phyloP scores from a whole-genome alignment of 2,888 invertebrate species.

The Marasmarcha lunaedactyla region DNA sequence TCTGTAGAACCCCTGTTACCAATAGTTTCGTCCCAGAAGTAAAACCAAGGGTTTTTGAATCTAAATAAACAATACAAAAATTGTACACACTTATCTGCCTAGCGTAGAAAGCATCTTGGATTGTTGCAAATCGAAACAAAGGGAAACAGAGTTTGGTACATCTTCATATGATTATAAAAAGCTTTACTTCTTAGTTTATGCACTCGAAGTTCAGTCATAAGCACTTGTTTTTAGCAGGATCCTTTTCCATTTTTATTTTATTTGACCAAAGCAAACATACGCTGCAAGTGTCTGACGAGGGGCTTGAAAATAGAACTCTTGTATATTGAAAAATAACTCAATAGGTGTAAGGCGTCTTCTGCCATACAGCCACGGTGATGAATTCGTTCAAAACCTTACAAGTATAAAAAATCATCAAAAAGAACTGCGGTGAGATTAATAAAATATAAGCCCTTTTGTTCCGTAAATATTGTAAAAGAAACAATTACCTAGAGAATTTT shows the following conservation, averaged over 20 bases:
- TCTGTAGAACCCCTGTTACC: slow-evolving; percentile 18
- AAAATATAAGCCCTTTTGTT: too few relatives aligned
- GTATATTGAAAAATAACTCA: too few relatives aligned
- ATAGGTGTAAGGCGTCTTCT: too few relatives aligned
- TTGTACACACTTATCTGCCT: slow-evolving; percentile 18
- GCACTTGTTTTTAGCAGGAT: neutral
- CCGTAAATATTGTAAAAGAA: too few relatives aligned
- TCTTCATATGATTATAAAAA: neutral
- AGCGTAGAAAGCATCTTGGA: slow-evolving; percentile 1
- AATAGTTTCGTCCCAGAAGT: slow-evolving; percentile 22
- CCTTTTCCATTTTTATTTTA: neutral
- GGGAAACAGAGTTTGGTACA: neutral
- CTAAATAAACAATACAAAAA: slow-evolving; percentile 16
- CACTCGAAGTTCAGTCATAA: neutral
- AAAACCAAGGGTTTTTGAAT: slow-evolving; percentile 16
- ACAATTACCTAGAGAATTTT: too few relatives aligned
- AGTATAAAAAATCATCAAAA: too few relatives aligned
- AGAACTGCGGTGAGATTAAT: too few relatives aligned
- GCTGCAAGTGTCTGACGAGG: neutral
- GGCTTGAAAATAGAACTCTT: neutral
- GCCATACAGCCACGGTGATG: too few relatives aligned
- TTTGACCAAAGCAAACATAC: neutral
- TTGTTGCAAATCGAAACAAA: slow-evolving; percentile 1
- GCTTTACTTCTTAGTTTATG: neutral
- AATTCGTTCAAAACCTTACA: too few relatives aligned